These are phyloP conservation scores for Venustoraphidia nigricollis DNA, from an alignment of 2,888 invertebrate species.

Conservation along the genomic window DNA sequence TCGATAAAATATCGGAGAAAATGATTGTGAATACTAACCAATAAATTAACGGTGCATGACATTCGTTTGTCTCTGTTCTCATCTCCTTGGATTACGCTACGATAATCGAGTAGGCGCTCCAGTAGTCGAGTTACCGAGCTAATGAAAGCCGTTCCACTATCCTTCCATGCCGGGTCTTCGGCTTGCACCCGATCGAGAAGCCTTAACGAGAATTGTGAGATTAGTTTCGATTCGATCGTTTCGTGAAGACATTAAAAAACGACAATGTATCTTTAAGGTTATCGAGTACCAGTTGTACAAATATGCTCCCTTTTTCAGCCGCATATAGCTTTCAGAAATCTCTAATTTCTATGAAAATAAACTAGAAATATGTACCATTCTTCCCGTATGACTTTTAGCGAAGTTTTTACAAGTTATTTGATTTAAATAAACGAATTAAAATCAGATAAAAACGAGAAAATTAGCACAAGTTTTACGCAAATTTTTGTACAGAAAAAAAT, in stretches of 20 bases:
- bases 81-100: constrained; percentile 88
- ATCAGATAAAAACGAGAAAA: no score
- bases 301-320: no score
- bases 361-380: no score
- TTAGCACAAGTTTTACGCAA: no score
- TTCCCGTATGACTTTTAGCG: no score
- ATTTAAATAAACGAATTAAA: no score
- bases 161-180: constrained; percentile 77
- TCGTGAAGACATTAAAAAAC: constrained; percentile 1
- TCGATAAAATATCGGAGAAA: no score
- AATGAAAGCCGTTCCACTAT: constrained; percentile 83
- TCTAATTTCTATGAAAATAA: no score
- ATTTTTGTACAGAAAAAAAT: no score
- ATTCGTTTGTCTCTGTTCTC: constrained; percentile 90
- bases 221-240: not conserved
- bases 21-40: constrained; percentile 38
- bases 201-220: constrained; percentile 28
- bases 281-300: no score
- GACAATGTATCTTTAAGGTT: not conserved
- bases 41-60: constrained; percentile 89
- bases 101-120: constrained; percentile 81
- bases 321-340: no score
- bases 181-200: constrained; percentile 72
- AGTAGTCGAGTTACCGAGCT: constrained; percentile 79
- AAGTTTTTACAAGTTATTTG: no score